phyloP scores from a whole-genome alignment of 2,113 vertebrate genomes.

The Megaceryle torquata region DNA sequence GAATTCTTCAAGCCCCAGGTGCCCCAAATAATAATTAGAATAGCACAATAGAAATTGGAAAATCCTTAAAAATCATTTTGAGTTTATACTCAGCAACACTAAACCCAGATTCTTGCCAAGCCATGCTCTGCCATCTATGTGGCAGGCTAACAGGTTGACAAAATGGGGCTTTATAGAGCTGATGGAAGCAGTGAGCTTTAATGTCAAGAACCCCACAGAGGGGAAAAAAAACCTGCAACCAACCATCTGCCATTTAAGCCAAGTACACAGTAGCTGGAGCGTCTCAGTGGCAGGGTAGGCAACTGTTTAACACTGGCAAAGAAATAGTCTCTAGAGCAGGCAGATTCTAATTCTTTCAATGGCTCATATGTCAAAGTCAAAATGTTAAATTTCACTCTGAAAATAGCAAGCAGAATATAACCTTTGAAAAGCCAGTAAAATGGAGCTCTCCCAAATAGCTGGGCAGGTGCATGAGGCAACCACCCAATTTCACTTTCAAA shows the following conservation, averaged over 20 bases:
- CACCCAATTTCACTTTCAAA: conserved; percentile 16
- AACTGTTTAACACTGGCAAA: background rate
- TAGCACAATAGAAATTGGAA: background rate
- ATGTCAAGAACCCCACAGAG: background rate
- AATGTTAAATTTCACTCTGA: conserved; percentile 32
- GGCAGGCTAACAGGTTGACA: background rate
- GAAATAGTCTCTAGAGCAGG: background rate
- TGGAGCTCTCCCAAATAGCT: background rate
- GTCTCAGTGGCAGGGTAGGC: background rate
- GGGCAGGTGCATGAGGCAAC: background rate
- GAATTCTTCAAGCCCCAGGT: background rate
- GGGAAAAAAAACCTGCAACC: background rate
- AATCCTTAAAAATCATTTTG: background rate
- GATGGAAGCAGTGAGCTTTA: background rate
- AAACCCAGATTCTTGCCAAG: background rate
- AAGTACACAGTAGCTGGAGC: background rate
- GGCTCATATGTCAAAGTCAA: conserved; percentile 14
- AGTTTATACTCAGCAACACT: background rate
- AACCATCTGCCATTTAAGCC: background rate
- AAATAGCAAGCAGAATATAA: conserved; percentile 26
- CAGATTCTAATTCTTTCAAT: background rate
- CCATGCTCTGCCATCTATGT: background rate
- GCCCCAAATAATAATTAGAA: background rate
- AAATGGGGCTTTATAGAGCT: background rate
- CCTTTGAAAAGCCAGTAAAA: conserved; percentile 10